These are phyloP conservation scores for Macrobrachium nipponense DNA, from an alignment of 1,140 invertebrate species.

Conservation along the genomic window DNA sequence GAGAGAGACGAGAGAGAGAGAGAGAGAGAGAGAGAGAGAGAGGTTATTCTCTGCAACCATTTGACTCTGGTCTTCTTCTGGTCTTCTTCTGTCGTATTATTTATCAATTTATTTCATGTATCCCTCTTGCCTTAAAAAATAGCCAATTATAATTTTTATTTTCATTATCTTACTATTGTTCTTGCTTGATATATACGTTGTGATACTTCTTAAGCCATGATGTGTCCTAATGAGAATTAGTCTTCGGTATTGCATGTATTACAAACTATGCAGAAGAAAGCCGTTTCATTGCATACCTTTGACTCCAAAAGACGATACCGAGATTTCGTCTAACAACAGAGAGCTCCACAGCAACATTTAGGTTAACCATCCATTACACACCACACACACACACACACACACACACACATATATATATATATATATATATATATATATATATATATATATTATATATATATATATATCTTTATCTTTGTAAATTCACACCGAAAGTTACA, in stretches of 20 bases:
- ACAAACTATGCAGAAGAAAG: too few relatives aligned
- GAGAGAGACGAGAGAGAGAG: neutral
- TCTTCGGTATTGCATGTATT: too few relatives aligned
- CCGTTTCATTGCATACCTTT: neutral
- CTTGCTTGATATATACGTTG: too few relatives aligned
- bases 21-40: slow-evolving; percentile 19
- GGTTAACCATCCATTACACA: neutral
- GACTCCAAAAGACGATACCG: neutral
- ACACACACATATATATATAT: neutral
- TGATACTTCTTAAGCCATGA: too few relatives aligned
- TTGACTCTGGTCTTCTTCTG: neutral
- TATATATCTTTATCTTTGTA: neutral
- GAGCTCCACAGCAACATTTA: neutral
- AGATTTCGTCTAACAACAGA: neutral
- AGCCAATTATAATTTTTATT: too few relatives aligned
- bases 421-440: neutral
- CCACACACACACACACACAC: slow-evolving; percentile 4
- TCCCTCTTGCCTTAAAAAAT: too few relatives aligned
- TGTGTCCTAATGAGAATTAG: too few relatives aligned
- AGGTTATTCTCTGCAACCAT: too few relatives aligned
- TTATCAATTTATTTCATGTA: too few relatives aligned
- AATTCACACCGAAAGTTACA: neutral
- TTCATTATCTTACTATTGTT: too few relatives aligned
- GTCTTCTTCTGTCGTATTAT: neutral
- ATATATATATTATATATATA: slow-evolving; percentile 4